Conservation (phyloP, 2,113 vertebrate species). For the Micromys minutus region DNA sequence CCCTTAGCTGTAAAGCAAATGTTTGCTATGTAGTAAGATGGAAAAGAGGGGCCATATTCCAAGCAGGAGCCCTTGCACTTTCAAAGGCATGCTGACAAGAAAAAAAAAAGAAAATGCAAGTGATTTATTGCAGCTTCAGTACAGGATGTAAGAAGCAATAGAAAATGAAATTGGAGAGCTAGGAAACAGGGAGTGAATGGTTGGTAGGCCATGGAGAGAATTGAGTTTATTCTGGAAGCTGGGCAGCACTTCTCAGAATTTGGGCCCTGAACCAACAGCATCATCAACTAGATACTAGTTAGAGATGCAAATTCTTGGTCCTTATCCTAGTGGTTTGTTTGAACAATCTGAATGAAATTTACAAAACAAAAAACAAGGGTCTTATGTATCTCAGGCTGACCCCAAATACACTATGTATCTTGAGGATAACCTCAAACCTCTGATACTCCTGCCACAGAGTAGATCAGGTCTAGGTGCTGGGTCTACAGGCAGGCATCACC, state of each 20-base stretch:
- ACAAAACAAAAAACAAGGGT: not conserved
- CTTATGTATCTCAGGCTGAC: not conserved
- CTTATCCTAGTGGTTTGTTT: not conserved
- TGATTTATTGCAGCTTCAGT: conserved; percentile 12
- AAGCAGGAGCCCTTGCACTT: not conserved
- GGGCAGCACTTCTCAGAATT: conserved; percentile 12
- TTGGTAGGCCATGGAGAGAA: not conserved
- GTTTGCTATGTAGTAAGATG: conserved; percentile 15
- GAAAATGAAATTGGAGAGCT: conserved; percentile 33
- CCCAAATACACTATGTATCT: not conserved
- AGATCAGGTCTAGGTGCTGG: not conserved
- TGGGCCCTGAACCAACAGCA: not conserved
- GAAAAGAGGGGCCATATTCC: not conserved
- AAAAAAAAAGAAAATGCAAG: not conserved
- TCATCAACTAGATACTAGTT: conserved; percentile 10
- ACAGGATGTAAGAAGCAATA: not conserved
- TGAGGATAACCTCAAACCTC: not conserved
- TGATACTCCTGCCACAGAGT: not conserved
- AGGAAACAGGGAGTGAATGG: not conserved
- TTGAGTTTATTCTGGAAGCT: conserved; percentile 1
- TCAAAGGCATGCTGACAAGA: not conserved
- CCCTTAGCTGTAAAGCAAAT: conserved; percentile 6
- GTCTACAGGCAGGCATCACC: not conserved
- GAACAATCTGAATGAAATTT: not conserved
- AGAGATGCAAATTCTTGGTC: conserved; percentile 10